phyloP scores from a whole-genome alignment of 2,113 vertebrate species.

The Australoheros scitulus region DNA sequence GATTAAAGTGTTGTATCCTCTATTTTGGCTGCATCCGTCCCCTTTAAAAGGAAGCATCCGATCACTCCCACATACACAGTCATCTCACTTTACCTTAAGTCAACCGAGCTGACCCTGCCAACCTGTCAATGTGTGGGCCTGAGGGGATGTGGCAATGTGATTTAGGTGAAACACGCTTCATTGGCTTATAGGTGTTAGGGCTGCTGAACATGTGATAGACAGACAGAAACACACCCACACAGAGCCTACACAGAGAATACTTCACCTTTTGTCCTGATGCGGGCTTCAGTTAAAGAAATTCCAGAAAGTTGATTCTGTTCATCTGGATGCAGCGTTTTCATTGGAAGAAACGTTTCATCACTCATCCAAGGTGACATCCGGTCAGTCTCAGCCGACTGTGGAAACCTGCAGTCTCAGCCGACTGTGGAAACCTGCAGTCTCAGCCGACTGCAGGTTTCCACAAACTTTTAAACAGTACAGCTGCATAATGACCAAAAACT shows the following conservation, averaged over 20 bases:
- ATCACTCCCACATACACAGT: conserved; percentile 8
- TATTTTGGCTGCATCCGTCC: conserved; percentile 2
- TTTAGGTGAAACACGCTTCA: conserved; percentile 63
- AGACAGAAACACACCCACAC: conserved; percentile 14
- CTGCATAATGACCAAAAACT: not conserved
- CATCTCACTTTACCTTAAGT: conserved; percentile 34
- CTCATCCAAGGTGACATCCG: not conserved
- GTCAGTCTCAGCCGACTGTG: not conserved
- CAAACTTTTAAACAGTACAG: not conserved
- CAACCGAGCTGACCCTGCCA: conserved; percentile 39
- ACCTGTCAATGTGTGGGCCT: conserved; percentile 30
- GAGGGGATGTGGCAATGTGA: conserved; percentile 44
- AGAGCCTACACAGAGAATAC: not conserved
- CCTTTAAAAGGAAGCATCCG: not conserved
- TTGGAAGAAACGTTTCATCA: not conserved
- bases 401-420: too few species aligned
- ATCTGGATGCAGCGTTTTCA: not conserved
- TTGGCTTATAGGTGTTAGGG: conserved; percentile 37
- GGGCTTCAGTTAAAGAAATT: not conserved
- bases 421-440: too few species aligned
- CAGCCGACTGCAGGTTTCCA: not conserved
- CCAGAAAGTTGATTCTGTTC: not conserved
- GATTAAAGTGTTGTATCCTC: conserved; percentile 10
- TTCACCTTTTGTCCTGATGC: not conserved
- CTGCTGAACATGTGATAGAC: conserved; percentile 62